phyloP scores from a whole-genome alignment of 2,888 invertebrate species.

The Cistogaster globosa region DNA sequence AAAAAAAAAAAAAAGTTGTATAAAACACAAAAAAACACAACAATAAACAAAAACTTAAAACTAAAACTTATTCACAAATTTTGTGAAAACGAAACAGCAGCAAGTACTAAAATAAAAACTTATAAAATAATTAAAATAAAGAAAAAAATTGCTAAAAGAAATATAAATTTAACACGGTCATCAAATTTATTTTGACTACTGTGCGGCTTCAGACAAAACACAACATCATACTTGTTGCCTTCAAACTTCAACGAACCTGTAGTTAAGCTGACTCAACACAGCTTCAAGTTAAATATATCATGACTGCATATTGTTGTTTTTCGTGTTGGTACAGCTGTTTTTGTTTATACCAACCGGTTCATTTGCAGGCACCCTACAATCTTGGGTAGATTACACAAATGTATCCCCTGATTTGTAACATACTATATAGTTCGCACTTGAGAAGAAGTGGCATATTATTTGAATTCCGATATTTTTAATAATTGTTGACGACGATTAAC shows the following conservation, averaged over 20 bases:
- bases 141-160: not conserved
- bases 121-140: slow-evolving; percentile 18
- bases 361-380: not conserved
- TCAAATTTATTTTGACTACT: not conserved
- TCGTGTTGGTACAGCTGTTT: slow-evolving; percentile 62
- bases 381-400: too few relatives aligned
- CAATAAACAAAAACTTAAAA: slow-evolving; percentile 34
- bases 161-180: not conserved
- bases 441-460: too few relatives aligned
- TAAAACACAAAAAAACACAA: slow-evolving; percentile 5
- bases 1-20: slow-evolving; percentile 30
- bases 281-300: slow-evolving; percentile 4
- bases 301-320: not conserved
- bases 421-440: too few relatives aligned
- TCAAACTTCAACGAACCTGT: not conserved
- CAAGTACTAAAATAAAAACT: not conserved
- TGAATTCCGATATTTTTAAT: too few relatives aligned
- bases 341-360: slow-evolving; percentile 52
- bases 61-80: slow-evolving; percentile 52
- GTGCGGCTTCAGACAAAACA: slow-evolving; percentile 53
- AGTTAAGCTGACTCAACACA: slow-evolving; percentile 24
- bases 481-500: too few relatives aligned
- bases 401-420: too few relatives aligned
- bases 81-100: slow-evolving; percentile 24
- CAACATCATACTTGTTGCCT: slow-evolving; percentile 44